Evolutionary conservation across 2,113 vertebrate genomes (phyloP).

Genomic region (Ranitomeya imitator): DNA sequence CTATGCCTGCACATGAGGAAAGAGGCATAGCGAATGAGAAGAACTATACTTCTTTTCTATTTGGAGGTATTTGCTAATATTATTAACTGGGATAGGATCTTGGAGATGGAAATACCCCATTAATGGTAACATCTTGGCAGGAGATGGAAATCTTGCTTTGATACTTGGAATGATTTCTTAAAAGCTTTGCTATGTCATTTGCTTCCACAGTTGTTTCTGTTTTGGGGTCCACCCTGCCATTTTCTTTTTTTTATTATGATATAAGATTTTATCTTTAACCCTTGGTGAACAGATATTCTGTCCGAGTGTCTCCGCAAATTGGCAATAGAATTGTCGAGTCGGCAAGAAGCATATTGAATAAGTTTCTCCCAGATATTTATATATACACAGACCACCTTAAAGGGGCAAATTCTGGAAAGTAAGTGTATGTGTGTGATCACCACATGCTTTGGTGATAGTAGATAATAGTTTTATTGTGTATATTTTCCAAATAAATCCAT

Average conservation of each 20-base stretch:
- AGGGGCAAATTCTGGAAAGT: slow-evolving; percentile 90
- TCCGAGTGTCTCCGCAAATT: slow-evolving; percentile 95
- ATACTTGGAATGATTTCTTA: background rate
- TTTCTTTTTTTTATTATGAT: background rate
- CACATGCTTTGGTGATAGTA: too few relatives aligned
- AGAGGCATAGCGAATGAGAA: too few relatives aligned
- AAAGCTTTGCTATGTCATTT: background rate
- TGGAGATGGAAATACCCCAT: too few relatives aligned
- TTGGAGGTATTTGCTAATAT: too few relatives aligned
- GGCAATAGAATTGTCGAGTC: slow-evolving; percentile 95
- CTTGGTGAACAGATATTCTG: slow-evolving; percentile 78
- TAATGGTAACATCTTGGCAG: background rate
- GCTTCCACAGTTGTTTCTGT: background rate
- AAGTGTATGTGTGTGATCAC: slow-evolving; percentile 65
- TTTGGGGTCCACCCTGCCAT: background rate
- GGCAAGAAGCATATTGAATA: slow-evolving; percentile 86
- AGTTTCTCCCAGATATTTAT: slow-evolving; percentile 94
- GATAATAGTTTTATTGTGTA: background rate
- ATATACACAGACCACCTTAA: slow-evolving; percentile 98
- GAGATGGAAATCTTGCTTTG: slow-evolving; percentile 2
- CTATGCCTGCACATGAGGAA: too few relatives aligned
- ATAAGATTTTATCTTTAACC: slow-evolving; percentile 66
- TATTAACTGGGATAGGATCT: too few relatives aligned
- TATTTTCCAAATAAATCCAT: background rate
- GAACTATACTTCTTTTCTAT: too few relatives aligned